These are phyloP conservation scores for Pachyuromys duprasi DNA, from an alignment of 2,797 vertebrate genomes.

Conservation along the genomic window DNA sequence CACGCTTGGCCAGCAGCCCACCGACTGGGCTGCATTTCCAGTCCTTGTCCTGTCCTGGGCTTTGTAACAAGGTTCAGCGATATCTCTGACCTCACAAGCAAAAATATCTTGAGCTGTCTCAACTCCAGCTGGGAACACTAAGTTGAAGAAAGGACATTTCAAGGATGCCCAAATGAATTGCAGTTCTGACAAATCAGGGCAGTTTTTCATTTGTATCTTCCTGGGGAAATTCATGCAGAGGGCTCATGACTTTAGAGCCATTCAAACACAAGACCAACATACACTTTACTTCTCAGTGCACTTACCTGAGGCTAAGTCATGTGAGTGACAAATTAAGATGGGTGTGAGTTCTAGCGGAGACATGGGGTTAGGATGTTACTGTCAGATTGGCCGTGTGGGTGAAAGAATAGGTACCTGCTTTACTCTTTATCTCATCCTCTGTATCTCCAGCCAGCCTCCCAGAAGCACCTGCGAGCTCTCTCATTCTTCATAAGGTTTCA, in stretches of 20 bases:
- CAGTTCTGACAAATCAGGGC: neutral
- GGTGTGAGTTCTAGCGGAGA: neutral
- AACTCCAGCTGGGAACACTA: neutral
- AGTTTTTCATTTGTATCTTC: neutral
- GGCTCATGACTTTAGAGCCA: neutral
- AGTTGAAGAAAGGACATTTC: conserved; percentile 33
- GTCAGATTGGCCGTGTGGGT: neutral
- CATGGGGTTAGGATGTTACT: neutral
- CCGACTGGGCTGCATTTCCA: neutral
- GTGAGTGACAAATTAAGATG: neutral
- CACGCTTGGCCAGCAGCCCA: neutral
- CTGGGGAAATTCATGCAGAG: neutral
- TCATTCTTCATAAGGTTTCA: conserved; percentile 86
- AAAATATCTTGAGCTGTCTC: neutral
- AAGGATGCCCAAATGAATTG: neutral
- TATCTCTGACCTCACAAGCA: neutral
- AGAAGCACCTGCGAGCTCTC: conserved; percentile 87
- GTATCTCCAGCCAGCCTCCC: conserved; percentile 87
- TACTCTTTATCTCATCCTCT: conserved; percentile 88
- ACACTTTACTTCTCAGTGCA: neutral
- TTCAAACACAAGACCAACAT: neutral
- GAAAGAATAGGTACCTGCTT: conserved; percentile 86
- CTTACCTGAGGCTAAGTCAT: neutral
- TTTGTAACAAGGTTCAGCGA: neutral
- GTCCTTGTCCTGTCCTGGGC: neutral